Conservation (phyloP, 2,797 vertebrate species). For the Sparidentex hasta region DNA sequence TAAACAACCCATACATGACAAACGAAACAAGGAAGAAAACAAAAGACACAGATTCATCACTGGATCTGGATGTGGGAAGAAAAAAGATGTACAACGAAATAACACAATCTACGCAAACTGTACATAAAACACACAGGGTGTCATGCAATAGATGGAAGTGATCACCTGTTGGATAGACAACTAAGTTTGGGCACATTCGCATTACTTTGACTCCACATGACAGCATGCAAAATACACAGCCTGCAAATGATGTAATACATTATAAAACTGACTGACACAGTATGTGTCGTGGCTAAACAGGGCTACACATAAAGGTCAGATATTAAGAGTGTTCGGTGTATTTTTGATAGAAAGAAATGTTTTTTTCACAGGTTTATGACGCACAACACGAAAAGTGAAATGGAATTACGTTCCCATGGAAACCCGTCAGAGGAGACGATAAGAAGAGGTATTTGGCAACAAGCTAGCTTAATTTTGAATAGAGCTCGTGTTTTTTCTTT, state of each 20-base stretch:
- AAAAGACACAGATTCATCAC: background rate
- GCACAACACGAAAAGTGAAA: background rate
- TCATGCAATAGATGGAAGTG: background rate
- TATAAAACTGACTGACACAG: too few species aligned
- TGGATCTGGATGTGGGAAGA: background rate
- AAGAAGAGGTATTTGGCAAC: too few species aligned
- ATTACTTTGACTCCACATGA: background rate
- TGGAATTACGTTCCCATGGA: conserved; percentile 28
- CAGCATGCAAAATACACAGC: background rate
- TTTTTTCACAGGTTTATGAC: too few species aligned
- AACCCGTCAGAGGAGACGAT: background rate
- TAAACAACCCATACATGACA: background rate
- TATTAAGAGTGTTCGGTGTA: background rate
- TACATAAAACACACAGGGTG: background rate
- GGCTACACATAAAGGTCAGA: background rate
- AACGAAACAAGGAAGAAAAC: background rate
- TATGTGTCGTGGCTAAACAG: background rate
- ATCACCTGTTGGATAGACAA: background rate
- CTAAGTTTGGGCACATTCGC: background rate
- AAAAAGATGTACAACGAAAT: background rate
- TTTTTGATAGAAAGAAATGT: background rate
- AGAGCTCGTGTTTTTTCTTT: background rate
- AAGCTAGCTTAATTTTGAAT: background rate
- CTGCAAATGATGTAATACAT: too few species aligned
- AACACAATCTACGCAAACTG: background rate